These are phyloP conservation scores for Drosophila tropicalis DNA, from an alignment of 1,140 invertebrate genomes.

Conservation along the genomic window DNA sequence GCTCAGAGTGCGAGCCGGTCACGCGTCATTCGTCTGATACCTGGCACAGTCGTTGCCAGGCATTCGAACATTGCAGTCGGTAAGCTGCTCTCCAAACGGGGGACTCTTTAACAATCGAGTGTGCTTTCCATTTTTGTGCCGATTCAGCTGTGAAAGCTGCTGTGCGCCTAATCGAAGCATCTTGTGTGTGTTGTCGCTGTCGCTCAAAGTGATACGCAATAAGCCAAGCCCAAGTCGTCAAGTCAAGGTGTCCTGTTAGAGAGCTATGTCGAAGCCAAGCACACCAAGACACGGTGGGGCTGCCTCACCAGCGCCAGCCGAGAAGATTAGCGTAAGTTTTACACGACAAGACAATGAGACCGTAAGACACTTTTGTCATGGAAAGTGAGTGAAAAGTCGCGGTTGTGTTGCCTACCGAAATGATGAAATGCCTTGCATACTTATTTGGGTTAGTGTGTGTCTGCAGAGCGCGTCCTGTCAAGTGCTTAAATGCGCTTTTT, in stretches of 20 bases:
- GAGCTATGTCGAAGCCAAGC: conserved; percentile 67
- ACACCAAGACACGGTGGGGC: conserved; percentile 61
- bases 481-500: conserved; percentile 36
- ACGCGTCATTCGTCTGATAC: conserved; percentile 49
- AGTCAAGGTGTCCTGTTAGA: conserved; percentile 29
- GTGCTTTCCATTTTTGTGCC: neutral
- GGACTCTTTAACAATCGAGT: conserved; percentile 7
- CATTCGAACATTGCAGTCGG: conserved; percentile 46
- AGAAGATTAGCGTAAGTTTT: conserved; percentile 74
- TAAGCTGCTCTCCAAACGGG: conserved; percentile 1
- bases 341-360: neutral
- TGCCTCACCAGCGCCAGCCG: conserved; percentile 40
- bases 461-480: conserved; percentile 8
- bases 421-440: conserved; percentile 11
- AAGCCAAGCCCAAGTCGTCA: conserved; percentile 11
- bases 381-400: neutral
- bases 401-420: conserved; percentile 3
- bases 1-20: conserved; percentile 21
- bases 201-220: conserved; percentile 32
- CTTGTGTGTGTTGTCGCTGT: conserved; percentile 49
- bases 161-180: conserved; percentile 66
- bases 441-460: conserved; percentile 11
- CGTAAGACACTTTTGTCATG: neutral
- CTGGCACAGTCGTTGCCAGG: conserved; percentile 61
- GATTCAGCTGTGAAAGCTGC: conserved; percentile 42